These are phyloP conservation scores for Smittia aterrima DNA, from an alignment of 2,888 invertebrate species.

Conservation along the genomic window DNA sequence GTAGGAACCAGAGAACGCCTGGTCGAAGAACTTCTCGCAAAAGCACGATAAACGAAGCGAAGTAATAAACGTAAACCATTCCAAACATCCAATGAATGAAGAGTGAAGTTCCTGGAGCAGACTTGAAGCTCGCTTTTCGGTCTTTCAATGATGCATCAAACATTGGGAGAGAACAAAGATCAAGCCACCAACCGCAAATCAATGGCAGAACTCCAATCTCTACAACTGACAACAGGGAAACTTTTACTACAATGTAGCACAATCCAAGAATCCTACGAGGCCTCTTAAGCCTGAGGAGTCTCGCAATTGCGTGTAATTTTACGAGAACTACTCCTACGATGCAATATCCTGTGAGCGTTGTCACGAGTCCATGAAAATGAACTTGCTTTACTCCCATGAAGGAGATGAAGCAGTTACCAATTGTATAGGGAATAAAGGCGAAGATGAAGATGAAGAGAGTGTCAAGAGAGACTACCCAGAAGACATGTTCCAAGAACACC, in stretches of 20 bases:
- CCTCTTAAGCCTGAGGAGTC: constrained; percentile 73
- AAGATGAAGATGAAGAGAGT: constrained; percentile 95
- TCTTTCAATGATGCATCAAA: constrained; percentile 87
- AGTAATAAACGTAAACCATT: constrained; percentile 99
- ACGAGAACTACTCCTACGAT: constrained; percentile 81
- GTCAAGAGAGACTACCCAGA: constrained; percentile 97
- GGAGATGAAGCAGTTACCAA: constrained; percentile 81
- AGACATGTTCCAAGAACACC: constrained; percentile 96
- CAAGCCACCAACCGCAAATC: constrained; percentile 99
- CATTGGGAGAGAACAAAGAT: constrained; percentile 92
- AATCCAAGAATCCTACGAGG: constrained; percentile 85
- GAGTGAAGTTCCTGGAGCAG: constrained; percentile 94
- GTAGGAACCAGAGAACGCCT: constrained; percentile 96
- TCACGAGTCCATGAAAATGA: constrained; percentile 90
- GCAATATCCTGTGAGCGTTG: constrained; percentile 90
- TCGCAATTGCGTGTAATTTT: constrained; percentile 79
- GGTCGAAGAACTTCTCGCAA: constrained; percentile 92
- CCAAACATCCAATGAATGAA: constrained; percentile 99
- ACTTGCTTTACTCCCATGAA: constrained; percentile 61
- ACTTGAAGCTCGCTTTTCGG: constrained; percentile 80
- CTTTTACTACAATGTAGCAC: constrained; percentile 77
- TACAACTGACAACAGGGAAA: constrained; percentile 90
- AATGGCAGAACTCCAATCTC: constrained; percentile 97
- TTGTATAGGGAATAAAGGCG: constrained; percentile 94
- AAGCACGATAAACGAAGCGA: constrained; percentile 92